Base-by-base conservation (phyloP, 92 coral and sea anemone species). In the Montipora capitata region DNA sequence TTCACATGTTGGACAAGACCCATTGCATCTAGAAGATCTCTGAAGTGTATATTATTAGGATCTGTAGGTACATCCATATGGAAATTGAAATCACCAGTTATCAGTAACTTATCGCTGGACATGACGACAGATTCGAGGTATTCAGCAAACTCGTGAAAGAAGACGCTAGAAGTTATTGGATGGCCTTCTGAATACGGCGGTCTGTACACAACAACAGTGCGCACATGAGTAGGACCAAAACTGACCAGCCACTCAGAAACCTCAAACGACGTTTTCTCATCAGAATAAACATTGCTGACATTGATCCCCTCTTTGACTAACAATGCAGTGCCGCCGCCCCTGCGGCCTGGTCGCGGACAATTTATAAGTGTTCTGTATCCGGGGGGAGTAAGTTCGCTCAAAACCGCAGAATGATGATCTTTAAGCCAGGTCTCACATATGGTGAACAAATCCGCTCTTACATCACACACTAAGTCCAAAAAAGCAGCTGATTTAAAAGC, bases 181-280 rank as follows among this genome's bases (percentile, higher is more conserved):
- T 82, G 79, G 20, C 68, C 62, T 3, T 69, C 87, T 38, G 87
- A 82, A 41, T 82, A 63, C 40, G 87, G 87, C 41, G 87, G 87
- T 54, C 87, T 82, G 38, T 82, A 82, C 65, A 82, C 57, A 14
- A 48, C 16, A 16, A 82, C 62, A 10, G 71, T 64, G 40, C 80
- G 79, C 40, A 63, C 15, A 15, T 14, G 65, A 56, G 62, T 18
- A 41, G 59, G 4, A 42, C 56, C 64, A 64, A 49, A 27, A 72
- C 73, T 56, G 62, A 56, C 62, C 62, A 75, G 59, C 59, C 80
- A 75, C 61, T 75, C 80, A 12, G 80, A 75, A 41, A 75, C 80
- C 51, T 75, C 58, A 63, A 75, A 75, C 15, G 35, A 75, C 10
- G 80, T 20, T 75, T 75, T 75, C 51, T 75, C 80, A 75, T 57